These are phyloP conservation scores for Selenia dentaria DNA, from an alignment of 2,888 invertebrate genomes.

Conservation along the genomic window DNA sequence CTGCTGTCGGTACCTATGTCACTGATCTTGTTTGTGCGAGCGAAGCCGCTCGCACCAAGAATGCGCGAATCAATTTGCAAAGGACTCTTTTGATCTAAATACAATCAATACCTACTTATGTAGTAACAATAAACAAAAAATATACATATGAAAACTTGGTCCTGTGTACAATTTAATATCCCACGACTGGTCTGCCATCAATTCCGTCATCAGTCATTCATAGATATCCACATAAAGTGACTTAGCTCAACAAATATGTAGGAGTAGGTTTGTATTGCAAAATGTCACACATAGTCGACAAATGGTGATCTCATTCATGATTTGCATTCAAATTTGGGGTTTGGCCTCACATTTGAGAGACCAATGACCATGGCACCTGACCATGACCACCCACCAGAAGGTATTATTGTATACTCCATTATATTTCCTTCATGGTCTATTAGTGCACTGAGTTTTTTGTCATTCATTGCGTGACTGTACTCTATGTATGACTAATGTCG, in stretches of 20 bases:
- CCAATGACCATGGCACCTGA: constrained; percentile 32
- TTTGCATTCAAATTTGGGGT: constrained; percentile 66
- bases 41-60: too few relatives aligned
- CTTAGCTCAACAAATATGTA: constrained; percentile 39
- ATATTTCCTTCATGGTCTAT: constrained; percentile 22
- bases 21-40: too few relatives aligned
- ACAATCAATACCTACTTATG: too few relatives aligned
- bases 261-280: constrained; percentile 17
- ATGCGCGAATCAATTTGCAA: too few relatives aligned
- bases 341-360: constrained; percentile 42
- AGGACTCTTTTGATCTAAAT: too few relatives aligned
- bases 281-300: constrained; percentile 37
- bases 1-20: too few relatives aligned
- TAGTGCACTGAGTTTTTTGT: constrained; percentile 28
- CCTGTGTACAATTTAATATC: too few relatives aligned
- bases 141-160: too few relatives aligned
- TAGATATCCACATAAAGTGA: constrained; percentile 9
- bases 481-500: constrained; percentile 20
- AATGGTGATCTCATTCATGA: constrained; percentile 66
- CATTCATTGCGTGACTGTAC: constrained; percentile 17
- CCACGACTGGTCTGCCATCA: too few relatives aligned
- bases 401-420: constrained; percentile 11
- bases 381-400: constrained; percentile 40
- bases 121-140: too few relatives aligned
- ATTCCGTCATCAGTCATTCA: too few relatives aligned